Percentiles rank a stretch among this genome's conserved stretches.
phyloP scores from a whole-genome alignment of 2,797 vertebrate species.

The Delichon dasypus region DNA sequence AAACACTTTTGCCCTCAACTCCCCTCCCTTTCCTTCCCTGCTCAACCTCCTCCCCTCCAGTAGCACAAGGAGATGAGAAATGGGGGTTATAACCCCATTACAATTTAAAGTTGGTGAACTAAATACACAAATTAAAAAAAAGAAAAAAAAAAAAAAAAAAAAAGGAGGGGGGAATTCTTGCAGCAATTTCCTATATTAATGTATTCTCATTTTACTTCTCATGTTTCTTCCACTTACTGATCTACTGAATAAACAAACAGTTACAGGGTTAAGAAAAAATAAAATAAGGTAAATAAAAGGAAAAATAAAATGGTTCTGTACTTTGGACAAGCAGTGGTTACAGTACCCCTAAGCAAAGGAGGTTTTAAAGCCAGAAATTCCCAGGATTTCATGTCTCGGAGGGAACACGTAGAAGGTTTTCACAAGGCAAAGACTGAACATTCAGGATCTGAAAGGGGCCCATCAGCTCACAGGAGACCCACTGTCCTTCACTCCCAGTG shows the following conservation, averaged over 20 bases:
- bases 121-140: not conserved
- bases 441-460: not conserved
- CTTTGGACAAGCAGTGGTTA: not conserved
- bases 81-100: not conserved
- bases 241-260: not conserved
- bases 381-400: not conserved
- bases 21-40: not conserved
- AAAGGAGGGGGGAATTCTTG: not conserved
- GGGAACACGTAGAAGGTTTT: not conserved
- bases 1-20: fast-evolving
- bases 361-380: not conserved
- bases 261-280: not conserved
- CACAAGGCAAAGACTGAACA: not conserved
- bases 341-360: not conserved
- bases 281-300: not conserved
- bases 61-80: not conserved
- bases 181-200: not conserved
- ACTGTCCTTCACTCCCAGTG: not conserved
- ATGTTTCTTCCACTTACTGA: not conserved
- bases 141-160: not conserved
- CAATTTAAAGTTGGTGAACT: not conserved
- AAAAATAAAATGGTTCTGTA: not conserved
- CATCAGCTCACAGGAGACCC: fast-evolving
- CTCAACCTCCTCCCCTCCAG: not conserved
- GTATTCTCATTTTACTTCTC: not conserved